Percentiles rank a stretch among this genome's conserved stretches.
phyloP scores from a whole-genome alignment of 2,797 vertebrate species.

The Hydrocynus forskahlii region DNA sequence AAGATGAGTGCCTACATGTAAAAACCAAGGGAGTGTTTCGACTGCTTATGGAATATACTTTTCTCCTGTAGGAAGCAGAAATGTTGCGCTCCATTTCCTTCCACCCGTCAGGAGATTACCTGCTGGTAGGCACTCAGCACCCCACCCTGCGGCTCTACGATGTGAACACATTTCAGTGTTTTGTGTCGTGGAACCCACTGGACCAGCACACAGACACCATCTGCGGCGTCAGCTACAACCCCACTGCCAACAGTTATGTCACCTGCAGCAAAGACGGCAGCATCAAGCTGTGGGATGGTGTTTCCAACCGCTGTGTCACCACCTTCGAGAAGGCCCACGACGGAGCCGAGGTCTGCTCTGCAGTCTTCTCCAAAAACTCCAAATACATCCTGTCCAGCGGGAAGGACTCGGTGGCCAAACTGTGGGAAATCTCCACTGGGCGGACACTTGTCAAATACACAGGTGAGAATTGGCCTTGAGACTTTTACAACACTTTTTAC shows the following conservation, averaged over 20 bases:
- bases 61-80: conserved; percentile 89
- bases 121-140: conserved; percentile 96
- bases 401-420: conserved; percentile 96
- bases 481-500: not conserved
- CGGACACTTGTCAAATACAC: conserved; percentile 96
- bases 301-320: conserved; percentile 95
- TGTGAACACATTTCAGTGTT: conserved; percentile 99
- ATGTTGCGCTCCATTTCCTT: conserved; percentile 98
- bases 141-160: conserved; percentile 95
- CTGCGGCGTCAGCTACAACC: conserved; percentile 92
- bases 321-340: conserved; percentile 96
- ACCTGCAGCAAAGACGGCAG: conserved; percentile 96
- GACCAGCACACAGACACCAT: conserved; percentile 98
- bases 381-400: conserved; percentile 97
- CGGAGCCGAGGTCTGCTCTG: conserved; percentile 95
- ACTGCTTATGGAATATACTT: not conserved
- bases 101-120: conserved; percentile 95
- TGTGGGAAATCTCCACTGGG: conserved; percentile 98
- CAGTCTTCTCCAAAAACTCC: conserved; percentile 96
- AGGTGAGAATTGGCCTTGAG: conserved; percentile 70
- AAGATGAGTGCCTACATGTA: no score
- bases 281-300: conserved; percentile 97
- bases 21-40: not conserved
- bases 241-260: conserved; percentile 93
- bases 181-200: conserved; percentile 95